Percentiles rank a stretch among this genome's conserved stretches.
These are phyloP conservation scores for Nebria brevicollis DNA, from an alignment of 2,888 invertebrate genomes.

Conservation along the genomic window DNA sequence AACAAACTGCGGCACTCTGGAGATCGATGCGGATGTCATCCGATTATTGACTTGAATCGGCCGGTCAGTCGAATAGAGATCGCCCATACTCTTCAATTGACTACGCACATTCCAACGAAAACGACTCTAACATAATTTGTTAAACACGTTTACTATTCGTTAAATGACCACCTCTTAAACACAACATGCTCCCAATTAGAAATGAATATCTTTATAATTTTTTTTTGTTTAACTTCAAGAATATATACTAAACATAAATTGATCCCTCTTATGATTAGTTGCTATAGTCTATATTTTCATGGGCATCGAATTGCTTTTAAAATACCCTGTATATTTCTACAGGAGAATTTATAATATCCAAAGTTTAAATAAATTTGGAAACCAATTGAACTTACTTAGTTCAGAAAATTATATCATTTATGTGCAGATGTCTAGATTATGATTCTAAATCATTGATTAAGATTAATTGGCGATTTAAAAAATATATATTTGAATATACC, in stretches of 20 bases:
- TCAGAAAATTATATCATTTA: background rate
- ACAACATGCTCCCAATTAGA: background rate
- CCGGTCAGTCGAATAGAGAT: background rate
- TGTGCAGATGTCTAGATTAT: background rate
- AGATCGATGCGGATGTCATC: conserved; percentile 44
- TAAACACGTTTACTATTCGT: background rate
- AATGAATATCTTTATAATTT: background rate
- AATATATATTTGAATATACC: too few species aligned
- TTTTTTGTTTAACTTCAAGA: background rate
- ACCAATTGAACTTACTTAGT: background rate
- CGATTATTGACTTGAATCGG: conserved; percentile 31
- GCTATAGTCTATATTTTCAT: background rate
- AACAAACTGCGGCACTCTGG: conserved; percentile 39
- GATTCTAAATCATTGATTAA: too few species aligned
- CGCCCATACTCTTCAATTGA: conserved; percentile 14
- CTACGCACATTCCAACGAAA: conserved; percentile 40
- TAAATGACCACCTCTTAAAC: background rate
- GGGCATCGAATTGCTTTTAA: background rate
- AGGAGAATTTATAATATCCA: too few species aligned
- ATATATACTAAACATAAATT: background rate
- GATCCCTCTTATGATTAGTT: background rate
- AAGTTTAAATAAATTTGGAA: too few species aligned
- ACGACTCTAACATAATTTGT: conserved; percentile 18
- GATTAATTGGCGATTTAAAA: too few species aligned
- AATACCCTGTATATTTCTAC: too few species aligned